Evolutionary conservation across 2,797 vertebrate genomes (phyloP), one percentile per base, ranked within the genome.

Genomic region (Cyprinodon diabolis): DNA sequence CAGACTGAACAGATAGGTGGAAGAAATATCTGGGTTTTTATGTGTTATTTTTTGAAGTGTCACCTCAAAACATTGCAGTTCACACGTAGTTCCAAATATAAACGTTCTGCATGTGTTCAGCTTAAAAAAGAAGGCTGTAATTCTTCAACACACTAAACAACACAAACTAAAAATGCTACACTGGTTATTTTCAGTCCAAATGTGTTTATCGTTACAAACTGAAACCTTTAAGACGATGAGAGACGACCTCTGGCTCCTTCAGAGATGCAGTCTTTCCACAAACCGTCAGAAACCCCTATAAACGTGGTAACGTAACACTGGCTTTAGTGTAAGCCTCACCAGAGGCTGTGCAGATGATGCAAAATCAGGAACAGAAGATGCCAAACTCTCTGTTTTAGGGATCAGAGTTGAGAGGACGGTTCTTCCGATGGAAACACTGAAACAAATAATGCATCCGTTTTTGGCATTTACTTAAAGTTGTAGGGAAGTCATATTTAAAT

Each of bases 341-440:
- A 4, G 66, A 68, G 52, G 58, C 35, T 15, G 45, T 47, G 78
- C 80, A 83, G 40, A 47, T 47, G 52, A 82, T 30, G 69, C 14
- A 21, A 65, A 66, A 54, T 62, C 37, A 25, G 71, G 60, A 51
- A 23, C 23, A 25, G 21, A 66, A 52, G 19, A 57, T 30, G 25
- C 21, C 25, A 37, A 66, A n/a, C 75, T 49, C 48, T 69, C 30
- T 25, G 67, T 70, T 79, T 68, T 71, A 12, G 49, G 43, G 37
- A 84, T 76, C 75, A 76, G 43, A 65, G 66, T 67, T 49, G 48
- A 71, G 56, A 66, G 40, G 77, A 75, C 80, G 79, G 69, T 79
- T 66, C 60, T 68, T 30, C 55, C 69, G 30, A 30, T 30, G 2
- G 30, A 30, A 30, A 30, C 30, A 30, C 30, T 30, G 30, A 30